Percentiles rank a stretch among this genome's conserved stretches.
Evolutionary conservation across 2,113 vertebrate genomes (phyloP).

Genomic region (Papio anubis): DNA sequence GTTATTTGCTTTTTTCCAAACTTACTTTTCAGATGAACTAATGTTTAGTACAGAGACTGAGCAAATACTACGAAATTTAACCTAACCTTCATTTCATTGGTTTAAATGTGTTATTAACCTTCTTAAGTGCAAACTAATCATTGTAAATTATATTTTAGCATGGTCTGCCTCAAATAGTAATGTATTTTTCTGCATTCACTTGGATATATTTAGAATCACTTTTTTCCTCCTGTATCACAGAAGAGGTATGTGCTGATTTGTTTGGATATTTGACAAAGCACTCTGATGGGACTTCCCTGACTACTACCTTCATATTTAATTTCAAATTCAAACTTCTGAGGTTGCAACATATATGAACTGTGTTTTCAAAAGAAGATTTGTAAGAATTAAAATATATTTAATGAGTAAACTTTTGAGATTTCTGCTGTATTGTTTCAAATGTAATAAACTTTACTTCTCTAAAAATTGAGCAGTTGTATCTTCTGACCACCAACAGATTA

Average conservation of each 20-base stretch:
- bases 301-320: conserved; percentile 69
- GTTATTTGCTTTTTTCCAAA: conserved; percentile 48
- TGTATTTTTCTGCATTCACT: conserved; percentile 69
- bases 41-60: conserved; percentile 49
- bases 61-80: conserved; percentile 47
- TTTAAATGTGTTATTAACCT: conserved; percentile 42
- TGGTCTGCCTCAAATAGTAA: conserved; percentile 73
- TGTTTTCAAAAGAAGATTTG: conserved; percentile 77
- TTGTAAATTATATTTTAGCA: conserved; percentile 73
- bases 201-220: conserved; percentile 67
- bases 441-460: conserved; percentile 80
- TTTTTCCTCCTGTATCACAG: conserved; percentile 51
- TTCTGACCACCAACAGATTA: conserved; percentile 74
- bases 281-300: conserved; percentile 66
- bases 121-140: conserved; percentile 71
- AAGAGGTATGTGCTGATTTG: conserved; percentile 57
- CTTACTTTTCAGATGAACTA: conserved; percentile 46
- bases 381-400: conserved; percentile 78
- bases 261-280: conserved; percentile 61
- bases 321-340: conserved; percentile 72
- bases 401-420: conserved; percentile 79
- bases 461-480: conserved; percentile 76
- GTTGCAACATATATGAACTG: conserved; percentile 64
- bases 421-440: conserved; percentile 80
- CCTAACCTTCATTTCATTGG: conserved; percentile 55